Evolutionary conservation across 2,113 vertebrate genomes (phyloP).

Genomic region (Girardinichthys multiradiatus): DNA sequence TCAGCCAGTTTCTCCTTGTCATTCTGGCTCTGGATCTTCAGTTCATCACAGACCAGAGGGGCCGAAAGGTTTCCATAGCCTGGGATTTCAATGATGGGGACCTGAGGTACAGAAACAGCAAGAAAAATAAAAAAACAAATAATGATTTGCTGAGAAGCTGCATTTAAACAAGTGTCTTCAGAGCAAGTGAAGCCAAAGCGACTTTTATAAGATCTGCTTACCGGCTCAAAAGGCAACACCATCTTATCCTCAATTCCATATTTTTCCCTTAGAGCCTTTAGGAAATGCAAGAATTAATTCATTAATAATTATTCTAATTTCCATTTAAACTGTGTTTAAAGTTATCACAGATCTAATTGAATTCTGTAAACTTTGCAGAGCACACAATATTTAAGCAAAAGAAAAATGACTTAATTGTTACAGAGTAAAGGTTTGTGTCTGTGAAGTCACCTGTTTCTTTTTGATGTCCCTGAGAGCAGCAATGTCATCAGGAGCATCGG

Average conservation of each 20-base stretch:
- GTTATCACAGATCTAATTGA: neutral
- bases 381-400: neutral
- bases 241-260: slow-evolving; percentile 95
- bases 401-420: neutral
- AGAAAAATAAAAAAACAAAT: slow-evolving; percentile 1
- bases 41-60: slow-evolving; percentile 87
- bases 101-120: slow-evolving; percentile 68
- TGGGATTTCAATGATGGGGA: slow-evolving; percentile 94
- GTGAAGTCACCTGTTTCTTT: slow-evolving; percentile 88
- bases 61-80: slow-evolving; percentile 93
- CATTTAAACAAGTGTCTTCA: neutral
- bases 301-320: neutral
- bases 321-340: neutral
- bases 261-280: slow-evolving; percentile 89
- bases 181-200: neutral
- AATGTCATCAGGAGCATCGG: slow-evolving; percentile 94
- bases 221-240: slow-evolving; percentile 95
- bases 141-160: neutral
- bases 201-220: slow-evolving; percentile 66
- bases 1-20: slow-evolving; percentile 94
- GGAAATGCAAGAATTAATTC: slow-evolving; percentile 7
- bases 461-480: slow-evolving; percentile 94
- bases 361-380: neutral
- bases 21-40: slow-evolving; percentile 99
- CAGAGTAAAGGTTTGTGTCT: neutral